Base-by-base conservation (phyloP, 2,888 invertebrate species). In the Polydrusus pterygomalis region DNA sequence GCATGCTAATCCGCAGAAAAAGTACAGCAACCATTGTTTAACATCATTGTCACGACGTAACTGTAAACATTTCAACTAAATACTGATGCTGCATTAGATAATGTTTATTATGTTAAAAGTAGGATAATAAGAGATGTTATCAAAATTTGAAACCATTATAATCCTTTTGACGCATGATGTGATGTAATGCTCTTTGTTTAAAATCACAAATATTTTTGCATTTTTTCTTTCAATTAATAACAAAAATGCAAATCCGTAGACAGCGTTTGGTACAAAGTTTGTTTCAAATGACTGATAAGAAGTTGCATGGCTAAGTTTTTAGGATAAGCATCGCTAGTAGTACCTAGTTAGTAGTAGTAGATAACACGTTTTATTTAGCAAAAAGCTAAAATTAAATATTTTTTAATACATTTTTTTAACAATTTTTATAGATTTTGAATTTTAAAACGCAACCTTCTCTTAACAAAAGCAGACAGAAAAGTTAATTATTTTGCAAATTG, bases 61-160 rank as follows among this genome's bases (percentile, higher is more conserved):
- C 58, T 38, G 58, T 60, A 38, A 38, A 17, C 38, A 38, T 40
- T 38, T 60, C 5, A 38, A 38, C 18, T 38, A 60, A 17, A 17
- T 9, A 38, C 58, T 13, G 58, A 60, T 18, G 38, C 38, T 60
- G 38, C 38, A 60, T 38, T 38, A 38, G 58, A 60, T 60, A 60
- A 60, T 18, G 11, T 34, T 56, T 34, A 15, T 38, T 60, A 60
- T 15, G 56, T 60, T 25, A 60, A 60, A 60, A 11, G 58, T 38
- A 60, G 38, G 38, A 60, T 60, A 38, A 38, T 60, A 18, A 38
- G n/a, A 60, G 58, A 60, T 60, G 15, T 38, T 38, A 60, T 60
- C 58, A 60, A 60, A 9, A 38, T 38, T 60, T 60, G 10, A 60
- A 60, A 38, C 17, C 7, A 56, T 25, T 56, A 30, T 17, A 60